Base-by-base conservation (phyloP, 2,888 invertebrate genomes). In the Petrolisthes manimaculis region DNA sequence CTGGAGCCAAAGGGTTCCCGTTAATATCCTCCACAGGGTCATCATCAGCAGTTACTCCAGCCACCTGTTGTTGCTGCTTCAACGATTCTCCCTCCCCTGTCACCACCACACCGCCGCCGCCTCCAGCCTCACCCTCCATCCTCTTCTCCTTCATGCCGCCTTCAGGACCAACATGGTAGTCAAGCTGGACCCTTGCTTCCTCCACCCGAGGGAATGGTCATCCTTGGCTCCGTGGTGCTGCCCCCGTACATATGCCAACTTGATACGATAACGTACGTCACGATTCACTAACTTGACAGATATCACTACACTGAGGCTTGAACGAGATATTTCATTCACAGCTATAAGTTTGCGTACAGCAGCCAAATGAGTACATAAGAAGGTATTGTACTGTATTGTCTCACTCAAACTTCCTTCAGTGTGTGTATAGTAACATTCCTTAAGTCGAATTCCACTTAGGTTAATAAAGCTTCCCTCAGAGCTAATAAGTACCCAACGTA, bases 71-170 rank as follows among this genome's bases (percentile, higher is more conserved):
- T 8, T 51, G 79, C 9, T 79, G 54, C 54, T n/a, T 21, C 21
- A 14, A 51, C 14, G 6, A 12, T 0, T n/a, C 18, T 54, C n/a
- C n/a, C 53, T 75, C 24, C 37, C 74, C 71, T 21, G 74, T 71
- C 54, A 53, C 83, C 21, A 74, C 71, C 21, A 21, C 56, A 21
- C 21, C 54, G 14, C 14, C 54, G 53, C 71, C 71, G 14, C 14
- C 69, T 18, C 54, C 67, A 51, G 79, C 54, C 85, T 85, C 79
- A 24, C 85, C 85, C 85, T 85, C 85, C 54, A 79, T 71, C 71
- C 71, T 37, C 84, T 84, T 85, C 85, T 85, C 85, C 85, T 85
- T 85, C 85, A 83, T 83, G 24, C 67, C 37, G 4, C 24, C 61
- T n/a, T 51, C 51, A n/a, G 24, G 51, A 18, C 21, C 14, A 14